phyloP scores from a whole-genome alignment of 2,888 invertebrate genomes.

The Rotaria sp. region DNA sequence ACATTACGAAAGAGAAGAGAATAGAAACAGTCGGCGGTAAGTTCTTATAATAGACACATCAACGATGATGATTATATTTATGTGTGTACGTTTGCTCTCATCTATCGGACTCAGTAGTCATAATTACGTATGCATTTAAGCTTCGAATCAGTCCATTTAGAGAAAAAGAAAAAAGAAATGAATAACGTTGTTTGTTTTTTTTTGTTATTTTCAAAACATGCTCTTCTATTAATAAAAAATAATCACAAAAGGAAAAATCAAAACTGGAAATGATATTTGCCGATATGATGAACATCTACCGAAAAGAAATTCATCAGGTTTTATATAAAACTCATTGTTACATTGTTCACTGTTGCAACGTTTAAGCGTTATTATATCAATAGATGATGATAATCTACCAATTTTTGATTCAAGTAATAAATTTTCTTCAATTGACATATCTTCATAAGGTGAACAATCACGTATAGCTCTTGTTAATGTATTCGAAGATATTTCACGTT shows the following conservation, averaged over 20 bases:
- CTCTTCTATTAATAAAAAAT: background rate
- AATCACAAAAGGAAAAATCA: background rate
- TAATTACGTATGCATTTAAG: too few relatives aligned
- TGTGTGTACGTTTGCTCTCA: too few relatives aligned
- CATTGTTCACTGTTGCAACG: slow-evolving; percentile 26
- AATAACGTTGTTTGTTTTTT: background rate
- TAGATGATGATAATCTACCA: background rate
- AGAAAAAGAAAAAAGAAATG: too few relatives aligned
- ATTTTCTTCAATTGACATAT: background rate
- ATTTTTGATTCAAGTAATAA: background rate
- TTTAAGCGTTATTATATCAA: background rate
- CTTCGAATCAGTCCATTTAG: too few relatives aligned
- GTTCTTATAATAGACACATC: too few relatives aligned
- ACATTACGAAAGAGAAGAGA: too few relatives aligned
- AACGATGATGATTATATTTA: too few relatives aligned
- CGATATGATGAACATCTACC: background rate
- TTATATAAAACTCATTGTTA: slow-evolving; percentile 27
- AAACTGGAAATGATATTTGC: background rate
- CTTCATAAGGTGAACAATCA: slow-evolving; percentile 17
- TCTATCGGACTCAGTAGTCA: too few relatives aligned
- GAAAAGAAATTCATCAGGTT: background rate
- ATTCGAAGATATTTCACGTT: background rate
- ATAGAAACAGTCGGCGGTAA: too few relatives aligned
- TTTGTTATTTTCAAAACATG: background rate
- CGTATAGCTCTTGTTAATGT: background rate